phyloP scores from a whole-genome alignment of 2,113 vertebrate species.

The Megaceryle maxima region DNA sequence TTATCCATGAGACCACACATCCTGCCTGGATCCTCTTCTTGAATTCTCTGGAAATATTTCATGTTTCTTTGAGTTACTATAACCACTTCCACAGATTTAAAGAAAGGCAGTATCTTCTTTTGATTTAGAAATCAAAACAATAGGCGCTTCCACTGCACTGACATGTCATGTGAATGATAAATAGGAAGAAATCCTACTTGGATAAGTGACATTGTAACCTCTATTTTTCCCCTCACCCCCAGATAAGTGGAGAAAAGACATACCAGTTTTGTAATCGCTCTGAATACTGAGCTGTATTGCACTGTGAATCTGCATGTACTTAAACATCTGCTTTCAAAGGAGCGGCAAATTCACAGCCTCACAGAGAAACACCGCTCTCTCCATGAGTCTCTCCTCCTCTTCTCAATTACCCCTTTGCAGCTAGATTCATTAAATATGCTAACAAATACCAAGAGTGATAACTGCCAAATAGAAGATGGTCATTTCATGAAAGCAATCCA shows the following conservation, averaged over 20 bases:
- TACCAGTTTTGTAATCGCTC: not conserved
- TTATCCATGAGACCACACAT: not conserved
- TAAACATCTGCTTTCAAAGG: conserved; percentile 3
- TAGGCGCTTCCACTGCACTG: not conserved
- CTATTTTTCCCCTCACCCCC: not conserved
- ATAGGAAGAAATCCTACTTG: not conserved
- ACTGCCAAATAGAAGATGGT: not conserved
- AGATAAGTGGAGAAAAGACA: not conserved
- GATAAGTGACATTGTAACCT: not conserved
- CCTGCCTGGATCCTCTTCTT: not conserved
- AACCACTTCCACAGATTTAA: not conserved
- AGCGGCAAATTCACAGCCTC: not conserved
- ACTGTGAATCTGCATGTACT: not conserved
- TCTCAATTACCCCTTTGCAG: not conserved
- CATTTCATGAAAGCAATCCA: not conserved
- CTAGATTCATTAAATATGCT: not conserved
- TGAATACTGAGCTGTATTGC: not conserved
- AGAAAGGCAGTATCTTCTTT: not conserved
- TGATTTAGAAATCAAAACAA: not conserved
- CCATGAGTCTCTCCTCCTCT: not conserved
- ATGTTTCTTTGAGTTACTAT: not conserved
- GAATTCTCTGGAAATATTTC: not conserved
- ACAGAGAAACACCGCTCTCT: not conserved
- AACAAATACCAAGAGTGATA: not conserved
- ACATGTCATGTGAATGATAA: not conserved